Base-by-base conservation (phyloP, 2,888 invertebrate species). In the Antheraea yamamai region DNA sequence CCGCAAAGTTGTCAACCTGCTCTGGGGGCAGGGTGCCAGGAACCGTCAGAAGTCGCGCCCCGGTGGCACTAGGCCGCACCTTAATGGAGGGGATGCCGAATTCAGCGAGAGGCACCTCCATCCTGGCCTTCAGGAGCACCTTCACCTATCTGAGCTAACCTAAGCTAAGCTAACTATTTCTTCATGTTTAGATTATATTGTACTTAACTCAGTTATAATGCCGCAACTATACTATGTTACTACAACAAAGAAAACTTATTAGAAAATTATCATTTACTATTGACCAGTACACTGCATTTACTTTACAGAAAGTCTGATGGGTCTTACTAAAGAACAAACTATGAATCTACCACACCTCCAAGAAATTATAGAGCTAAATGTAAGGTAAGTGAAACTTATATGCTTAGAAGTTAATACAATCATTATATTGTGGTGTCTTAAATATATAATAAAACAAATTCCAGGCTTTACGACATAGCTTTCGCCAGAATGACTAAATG, bases 401-500 rank as follows among this genome's bases (percentile, higher is more conserved):
- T n/a, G 10, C 39, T n/a, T 39, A 20, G 12, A 39, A 39, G 20
- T 39, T 39, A 70, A 3, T 39, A 70, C 39, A 66, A 70, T 23
- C 6, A 39, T 20, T 39, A 35, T 39, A 35, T 39, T 35, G 10
- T 20, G 10, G 12, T 39, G 39, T 39, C 70, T n/a, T 26, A 52
- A 39, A 55, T 12, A 61, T 10, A n/a, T 18, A 70, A 73, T 52
- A 61, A 39, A 61, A 61, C 18, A 61, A n/a, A 23, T 85, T 85
- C 4, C 86, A 94, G 94, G 8, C 12, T 87, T 0, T 94, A 93
- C 81, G 83, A 89, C 6, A 76, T 87, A 61, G 77, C 88, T 0
- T 93, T 92, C 78, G 79, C 86, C 18, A 86, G 93, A 78, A 94
- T 94, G 92, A 91, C 91, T 0, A 89, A 87, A 78, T 94, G 93